Evolutionary conservation across 2,797 vertebrate genomes (phyloP).

Genomic region (Sparus aurata): DNA sequence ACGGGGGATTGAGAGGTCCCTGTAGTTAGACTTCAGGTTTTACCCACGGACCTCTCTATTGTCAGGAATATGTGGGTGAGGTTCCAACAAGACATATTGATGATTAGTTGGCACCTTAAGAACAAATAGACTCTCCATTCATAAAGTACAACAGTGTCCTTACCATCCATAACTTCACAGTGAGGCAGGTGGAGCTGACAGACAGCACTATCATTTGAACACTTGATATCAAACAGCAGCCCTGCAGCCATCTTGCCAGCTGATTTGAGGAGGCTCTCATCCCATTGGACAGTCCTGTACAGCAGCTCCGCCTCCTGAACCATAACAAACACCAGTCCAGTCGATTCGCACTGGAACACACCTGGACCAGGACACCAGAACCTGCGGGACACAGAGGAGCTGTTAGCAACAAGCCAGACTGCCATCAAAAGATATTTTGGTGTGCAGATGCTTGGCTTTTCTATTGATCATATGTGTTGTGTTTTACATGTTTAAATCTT

Average conservation of each 20-base stretch:
- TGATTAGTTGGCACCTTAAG: no score
- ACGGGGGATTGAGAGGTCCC: no score
- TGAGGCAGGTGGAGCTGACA: conserved; percentile 53
- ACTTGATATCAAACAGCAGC: conserved; percentile 33
- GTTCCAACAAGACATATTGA: no score
- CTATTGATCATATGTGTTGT: no score
- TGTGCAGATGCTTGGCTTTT: no score
- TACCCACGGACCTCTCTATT: no score
- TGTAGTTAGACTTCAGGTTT: no score
- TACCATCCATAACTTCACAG: conserved; percentile 49
- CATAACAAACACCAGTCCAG: conserved; percentile 59
- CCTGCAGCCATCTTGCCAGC: conserved; percentile 52
- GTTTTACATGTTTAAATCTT: no score
- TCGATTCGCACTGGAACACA: conserved; percentile 53
- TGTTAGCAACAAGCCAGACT: not conserved
- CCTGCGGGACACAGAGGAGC: conserved; percentile 15
- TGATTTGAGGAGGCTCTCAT: conserved; percentile 36
- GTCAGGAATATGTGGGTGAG: no score
- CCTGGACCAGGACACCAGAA: conserved; percentile 55
- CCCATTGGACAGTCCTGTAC: conserved; percentile 61
- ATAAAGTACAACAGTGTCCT: no score
- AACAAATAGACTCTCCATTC: no score
- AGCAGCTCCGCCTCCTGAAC: conserved; percentile 31
- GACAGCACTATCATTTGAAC: conserved; percentile 24
- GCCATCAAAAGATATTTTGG: not conserved